Evolutionary conservation across 23 tunicate species (phyloP).

Genomic region (Styela plicata): DNA sequence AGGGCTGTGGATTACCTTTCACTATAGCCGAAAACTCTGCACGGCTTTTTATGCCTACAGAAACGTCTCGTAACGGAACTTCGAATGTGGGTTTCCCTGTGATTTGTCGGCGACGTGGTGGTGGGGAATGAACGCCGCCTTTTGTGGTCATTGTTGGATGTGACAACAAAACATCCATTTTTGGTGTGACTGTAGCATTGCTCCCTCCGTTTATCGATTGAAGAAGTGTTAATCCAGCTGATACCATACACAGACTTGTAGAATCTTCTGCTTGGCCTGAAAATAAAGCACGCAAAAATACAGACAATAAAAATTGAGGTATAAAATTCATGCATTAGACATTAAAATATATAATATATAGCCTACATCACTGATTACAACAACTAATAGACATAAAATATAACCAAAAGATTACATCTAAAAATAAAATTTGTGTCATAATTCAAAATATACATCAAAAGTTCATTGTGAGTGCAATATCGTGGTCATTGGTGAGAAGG

Average conservation of each 20-base stretch:
- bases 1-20: slow-evolving; percentile 47
- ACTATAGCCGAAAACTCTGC: slow-evolving; percentile 46
- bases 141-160: slow-evolving; percentile 34
- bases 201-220: not conserved
- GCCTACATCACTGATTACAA: too few relatives aligned
- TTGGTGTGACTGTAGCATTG: not conserved
- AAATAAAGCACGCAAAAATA: not conserved
- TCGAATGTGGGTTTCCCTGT: not conserved
- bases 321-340: not conserved
- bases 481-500: too few relatives aligned
- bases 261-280: not conserved
- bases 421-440: too few relatives aligned
- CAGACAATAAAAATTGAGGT: too few relatives aligned
- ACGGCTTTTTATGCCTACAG: not conserved
- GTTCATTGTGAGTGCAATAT: too few relatives aligned
- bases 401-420: too few relatives aligned
- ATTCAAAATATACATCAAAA: too few relatives aligned
- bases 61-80: slow-evolving; percentile 32
- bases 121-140: slow-evolving; percentile 19
- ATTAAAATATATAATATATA: too few relatives aligned
- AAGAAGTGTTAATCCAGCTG: slow-evolving; percentile 16
- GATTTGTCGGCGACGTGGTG: not conserved
- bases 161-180: slow-evolving; percentile 2
- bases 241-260: slow-evolving; percentile 13
- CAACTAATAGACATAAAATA: too few relatives aligned